A percentile compares a stretch with the other conserved stretches of the same genome.
These are phyloP conservation scores for Luffia ferchaultella DNA, from an alignment of 2,888 invertebrate species.

Conservation along the genomic window DNA sequence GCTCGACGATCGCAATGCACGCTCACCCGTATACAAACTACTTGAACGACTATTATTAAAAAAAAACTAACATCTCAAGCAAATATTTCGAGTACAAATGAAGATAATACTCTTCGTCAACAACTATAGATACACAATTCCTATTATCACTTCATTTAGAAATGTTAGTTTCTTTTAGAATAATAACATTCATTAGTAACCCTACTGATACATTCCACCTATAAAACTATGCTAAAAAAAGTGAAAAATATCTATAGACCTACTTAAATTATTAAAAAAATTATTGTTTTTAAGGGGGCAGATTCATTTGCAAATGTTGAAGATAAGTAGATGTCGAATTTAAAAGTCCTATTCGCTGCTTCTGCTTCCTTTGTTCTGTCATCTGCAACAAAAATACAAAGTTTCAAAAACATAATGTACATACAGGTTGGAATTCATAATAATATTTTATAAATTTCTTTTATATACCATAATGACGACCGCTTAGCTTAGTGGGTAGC, in stretches of 20 bases:
- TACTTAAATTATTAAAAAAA: slow-evolving; percentile 14
- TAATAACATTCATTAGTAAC: background rate
- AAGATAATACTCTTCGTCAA: background rate
- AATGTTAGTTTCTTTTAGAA: background rate
- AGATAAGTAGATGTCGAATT: slow-evolving; percentile 79
- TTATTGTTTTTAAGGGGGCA: slow-evolving; percentile 36
- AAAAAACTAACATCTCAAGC: too few species aligned
- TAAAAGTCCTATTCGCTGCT: slow-evolving; percentile 87
- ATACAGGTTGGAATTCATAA: too few species aligned
- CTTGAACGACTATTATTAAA: too few species aligned
- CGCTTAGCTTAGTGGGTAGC: too few species aligned
- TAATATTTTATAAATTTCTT: too few species aligned
- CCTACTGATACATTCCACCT: slow-evolving; percentile 12
- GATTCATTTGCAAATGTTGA: slow-evolving; percentile 61
- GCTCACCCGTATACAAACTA: too few species aligned
- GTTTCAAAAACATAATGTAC: too few species aligned
- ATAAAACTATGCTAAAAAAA: slow-evolving; percentile 16
- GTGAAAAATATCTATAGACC: slow-evolving; percentile 18
- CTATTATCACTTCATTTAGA: background rate
- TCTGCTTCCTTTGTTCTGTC: slow-evolving; percentile 96
- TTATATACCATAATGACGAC: too few species aligned
- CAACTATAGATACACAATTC: background rate
- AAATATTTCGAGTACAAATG: too few species aligned
- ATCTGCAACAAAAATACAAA: slow-evolving; percentile 61
- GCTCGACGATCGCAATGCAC: too few species aligned